Base-by-base conservation (phyloP, 1,140 invertebrate species). In the Heliconius hewitsoni region DNA sequence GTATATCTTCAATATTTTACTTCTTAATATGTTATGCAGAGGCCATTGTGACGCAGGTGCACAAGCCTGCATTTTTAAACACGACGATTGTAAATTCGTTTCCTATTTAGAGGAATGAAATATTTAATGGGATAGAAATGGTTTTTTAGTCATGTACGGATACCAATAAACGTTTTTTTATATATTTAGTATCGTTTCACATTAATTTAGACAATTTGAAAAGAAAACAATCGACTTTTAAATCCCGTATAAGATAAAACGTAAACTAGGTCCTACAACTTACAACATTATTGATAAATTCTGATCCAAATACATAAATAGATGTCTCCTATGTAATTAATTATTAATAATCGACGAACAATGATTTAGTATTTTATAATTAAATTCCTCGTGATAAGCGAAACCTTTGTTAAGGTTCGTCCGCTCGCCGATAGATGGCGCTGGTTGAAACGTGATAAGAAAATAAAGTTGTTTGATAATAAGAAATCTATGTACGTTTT, bases 361-460 rank as follows among this genome's bases (percentile, higher is more conserved):
- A 73, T 86, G 80, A 86, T 84, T 79, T 75, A 84, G n/a, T 50
- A 79, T 70, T 77, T 81, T 78, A 82, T 84, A 84, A 84, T 82
- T 84, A 84, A 84, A 80, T 80, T 80, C 30, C 55, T 55, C 34
- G 23, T 30, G 76, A 74, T 75, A 71, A 77, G 30, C 11, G 57
- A 79, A 23, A 60, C 46, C 37, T 46, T 19, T 57, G 46, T 37
- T 4, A 27, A 55, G 60, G 8, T 60, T 6, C 18, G 0, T 50
- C 88, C 87, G 86, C 79, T 86, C 82, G 72, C 55, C 79, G 79
- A 66, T 78, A 90, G 88, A 83, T 86, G 86, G 87, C 85, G 84
- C 66, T 88, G 50, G 78, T 60, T 16, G 8, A n/a, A 16, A 66
- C n/a, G 55, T 57, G n/a, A 9, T 57, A 23, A 23, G 19, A 55